Evolutionary conservation across 2,888 invertebrate genomes (phyloP), one percentile per base, ranked within the genome.

Genomic region (Pedicia rivosa): DNA sequence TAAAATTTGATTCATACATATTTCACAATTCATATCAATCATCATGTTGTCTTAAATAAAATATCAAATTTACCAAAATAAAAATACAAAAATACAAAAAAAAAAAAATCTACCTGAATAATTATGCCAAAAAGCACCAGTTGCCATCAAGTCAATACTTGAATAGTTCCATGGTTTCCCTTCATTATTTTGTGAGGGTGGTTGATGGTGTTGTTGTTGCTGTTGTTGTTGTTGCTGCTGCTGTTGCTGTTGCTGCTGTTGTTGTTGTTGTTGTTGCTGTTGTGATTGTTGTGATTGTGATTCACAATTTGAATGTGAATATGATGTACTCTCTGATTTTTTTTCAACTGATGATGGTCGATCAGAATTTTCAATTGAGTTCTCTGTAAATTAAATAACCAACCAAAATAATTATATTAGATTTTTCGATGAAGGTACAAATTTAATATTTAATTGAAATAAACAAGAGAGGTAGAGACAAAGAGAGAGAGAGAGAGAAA

Each of bases 71-170:
- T 22, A n/a, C n/a, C n/a, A n/a, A n/a, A n/a, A n/a, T n/a, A n/a
- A n/a, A n/a, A n/a, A n/a, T n/a, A n/a, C n/a, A 22, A 22, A 8
- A n/a, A 10, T 36, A 10, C 10, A n/a, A 33, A 19, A 35, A 31
- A 13, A 9, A 22, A 12, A n/a, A 22, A 42, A 57, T 74, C 70
- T 58, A 87, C 86, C 86, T 55, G 86, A 86, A 64, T 87, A 87
- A 59, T 86, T 87, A 58, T 86, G 86, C 86, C 86, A 87, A 64
- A 87, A 86, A 29, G 84, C 84, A 26, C 83, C 83, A 37, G 78
- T 78, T 51, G 80, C 78, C 72, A 87, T 83, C 58, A 86, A 74
- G 63, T 86, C 86, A 46, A 78, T 66, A 37, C 76, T 75, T 24
- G 73, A 59, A 59, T 77, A 78, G 47, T 73, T 74, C 78, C 78